Base-by-base conservation (phyloP, 2,888 invertebrate genomes). In the Rhingia rostrata region DNA sequence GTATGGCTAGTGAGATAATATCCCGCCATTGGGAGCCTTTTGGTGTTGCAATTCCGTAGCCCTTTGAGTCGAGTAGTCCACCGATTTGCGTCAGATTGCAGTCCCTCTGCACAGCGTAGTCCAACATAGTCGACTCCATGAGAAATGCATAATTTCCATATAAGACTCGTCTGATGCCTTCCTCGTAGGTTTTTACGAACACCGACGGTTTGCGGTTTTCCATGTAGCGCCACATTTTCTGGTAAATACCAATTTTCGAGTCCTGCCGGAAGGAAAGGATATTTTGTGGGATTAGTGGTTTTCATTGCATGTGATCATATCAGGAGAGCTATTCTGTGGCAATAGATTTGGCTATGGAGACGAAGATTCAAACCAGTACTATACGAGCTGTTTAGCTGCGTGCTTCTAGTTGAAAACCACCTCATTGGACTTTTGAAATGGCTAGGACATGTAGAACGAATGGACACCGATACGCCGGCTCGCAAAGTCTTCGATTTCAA, bases 31-130 rank as follows among this genome's bases (percentile, higher is more conserved):
- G 97, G 35, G 98, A 94, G 88, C 98, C 98, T 92, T 97, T 98
- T 81, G 97, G 98, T 0, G 98, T 97, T 0, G 98, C 99, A 87
- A 99, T 98, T 30, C 99, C 99, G 92, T 99, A 99, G 33, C 98
- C 90, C 92, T 94, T 91, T 0, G 90, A 89, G 63, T 91, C 91
- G 0, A 92, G 86, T 10, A 91, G 86, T 0, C 98, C 98, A 0
- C 98, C 99, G 70, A 99, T 97, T 93, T 99, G 98, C n/a, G 98
- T 99, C 63, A 99, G 92, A 90, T 99, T 98, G 90, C 99, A 99
- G 90, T 99, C 97, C 56, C 98, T 93, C 91, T 97, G 96, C n/a
- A 97, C 97, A 7, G 95, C 94, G 89, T 98, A 99, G 91, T 99
- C 99, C 82, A 99, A 92, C 95, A 98, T 98, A 0, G 99, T 98